These are phyloP conservation scores for Cantharis rufa DNA, from an alignment of 2,888 invertebrate genomes.

Conservation along the genomic window DNA sequence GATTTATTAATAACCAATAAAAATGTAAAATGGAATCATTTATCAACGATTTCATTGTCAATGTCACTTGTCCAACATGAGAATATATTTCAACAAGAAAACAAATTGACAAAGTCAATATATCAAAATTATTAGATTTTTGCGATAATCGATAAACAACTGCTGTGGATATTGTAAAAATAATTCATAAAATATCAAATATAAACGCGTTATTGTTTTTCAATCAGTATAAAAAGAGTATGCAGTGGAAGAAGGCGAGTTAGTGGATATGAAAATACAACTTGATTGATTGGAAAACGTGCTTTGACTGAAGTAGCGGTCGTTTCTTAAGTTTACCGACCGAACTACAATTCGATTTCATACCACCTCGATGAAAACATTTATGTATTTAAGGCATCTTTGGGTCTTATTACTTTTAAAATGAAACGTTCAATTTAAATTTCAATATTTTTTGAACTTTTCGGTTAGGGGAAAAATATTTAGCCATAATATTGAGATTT, in stretches of 20 bases:
- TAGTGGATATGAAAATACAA: constrained; percentile 53
- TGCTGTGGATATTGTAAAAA: constrained; percentile 48
- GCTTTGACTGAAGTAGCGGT: constrained; percentile 47
- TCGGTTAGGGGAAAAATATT: not conserved
- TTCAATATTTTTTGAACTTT: not conserved
- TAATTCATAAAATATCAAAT: constrained; percentile 52
- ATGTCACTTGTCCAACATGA: not conserved
- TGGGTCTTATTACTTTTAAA: not conserved
- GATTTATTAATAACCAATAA: not conserved
- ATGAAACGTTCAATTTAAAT: not conserved
- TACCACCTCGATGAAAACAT: not conserved
- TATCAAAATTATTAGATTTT: constrained; percentile 22
- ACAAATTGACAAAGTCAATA: constrained; percentile 12
- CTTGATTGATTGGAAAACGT: constrained; percentile 54
- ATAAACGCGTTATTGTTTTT: constrained; percentile 54
- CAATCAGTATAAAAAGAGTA: constrained; percentile 52
- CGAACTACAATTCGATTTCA: not conserved
- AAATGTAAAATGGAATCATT: not conserved
- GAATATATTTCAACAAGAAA: not conserved
- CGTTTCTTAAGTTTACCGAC: constrained; percentile 19
- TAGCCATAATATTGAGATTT: not conserved
- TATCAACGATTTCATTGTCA: not conserved
- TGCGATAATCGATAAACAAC: constrained; percentile 40
- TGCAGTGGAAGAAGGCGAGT: constrained; percentile 49
- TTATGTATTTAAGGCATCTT: not conserved